Base-by-base conservation (phyloP, 2,797 vertebrate genomes). In the Coregonus sp. region DNA sequence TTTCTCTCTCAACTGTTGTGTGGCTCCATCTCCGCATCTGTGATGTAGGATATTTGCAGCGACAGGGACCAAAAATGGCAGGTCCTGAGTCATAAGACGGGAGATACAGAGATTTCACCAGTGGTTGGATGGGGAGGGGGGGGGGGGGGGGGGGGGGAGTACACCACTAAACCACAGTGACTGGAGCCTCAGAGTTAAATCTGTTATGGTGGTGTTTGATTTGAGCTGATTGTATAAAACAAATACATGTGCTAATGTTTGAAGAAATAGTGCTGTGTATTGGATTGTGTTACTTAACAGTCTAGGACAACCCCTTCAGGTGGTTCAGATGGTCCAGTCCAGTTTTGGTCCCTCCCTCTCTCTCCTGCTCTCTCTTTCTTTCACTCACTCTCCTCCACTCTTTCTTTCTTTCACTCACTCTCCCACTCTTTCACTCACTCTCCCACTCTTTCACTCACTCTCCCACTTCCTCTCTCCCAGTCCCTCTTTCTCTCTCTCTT, bases 41-140 rank as follows among this genome's bases (percentile, higher is more conserved):
- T 51, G 69, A 71, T 71, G n/a, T 71, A 25, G 69, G 75, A 79
- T 85, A 83, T 85, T 89, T 86, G 75, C 84, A 77, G 78, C 79
- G 69, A 83, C 88, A 85, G 18, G 80, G 79, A 88, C 85, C 82
- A 87, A 90, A 90, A 86, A 89, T 91, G 91, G 87, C 88, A 0
- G 83, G 81, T 84, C 86, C 87, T 91, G 87, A 92, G 89, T 92
- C 92, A 90, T 93, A 85, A 76, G 4, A 81, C 80, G 86, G 20
- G n/a, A 33, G 15, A 67, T 40, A 25, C 31, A 6, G n/a, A 50
- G 35, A 37, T 63, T 40, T 40, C 16, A 50, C 47, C 14, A 90
- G 85, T 68, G 81, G 67, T 86, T 33, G 31, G 31, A 33, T 33
- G 82, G 79, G 25, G 25, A 25, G 25, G 25, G 25, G 84, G 82